Evolutionary conservation across 37 sponge, comb jelly and placozoan genomes (phyloP), one percentile per base, ranked within the genome.

Genomic region (Cliona cf. orientalis): DNA sequence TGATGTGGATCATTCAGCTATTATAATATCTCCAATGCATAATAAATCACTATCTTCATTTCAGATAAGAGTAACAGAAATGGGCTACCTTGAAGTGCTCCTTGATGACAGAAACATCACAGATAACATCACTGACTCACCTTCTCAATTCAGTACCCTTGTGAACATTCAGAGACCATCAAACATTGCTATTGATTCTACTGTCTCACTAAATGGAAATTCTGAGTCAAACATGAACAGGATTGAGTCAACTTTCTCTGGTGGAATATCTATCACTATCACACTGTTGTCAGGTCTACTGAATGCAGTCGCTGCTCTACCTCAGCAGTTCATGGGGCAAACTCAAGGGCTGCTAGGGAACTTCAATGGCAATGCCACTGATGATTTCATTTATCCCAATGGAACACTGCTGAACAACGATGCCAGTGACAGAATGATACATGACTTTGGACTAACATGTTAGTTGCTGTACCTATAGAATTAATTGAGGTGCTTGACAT

Each of bases 391-490:
- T 32, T 59, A 35, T 34, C 56, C 59, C 0, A 81, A 93, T 85
- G 93, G 94, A 11, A 93, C 86, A 36, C 34, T 81, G 36, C 58
- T 94, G 33, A 38, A 46, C 3, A 6, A 17, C 0, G 82, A 90
- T 71, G 46, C 80, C 14, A 63, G 74, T 69, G 94, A 90, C 57
- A 73, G 63, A 49, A 56, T 72, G 63, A 72, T 90, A n/a, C 80
- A 94, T 78, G 63, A 79, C 9, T 90, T 86, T 79, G 94, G 89
- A 58, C 84, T 87, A 32, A 58, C 82, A 12, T 91, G 91, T 90
- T 56, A 84, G 85, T 42, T 62, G 6, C 64, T 62, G 7, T 62
- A 62, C 23, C n/a, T 19, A 9, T 62, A 9, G 14, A 49, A 9
- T 49, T 9, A 9, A 49, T 49, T 49, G 53, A 49, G 53, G 9